phyloP scores from a whole-genome alignment of 1,140 invertebrate species.

The Nylanderia fulva region DNA sequence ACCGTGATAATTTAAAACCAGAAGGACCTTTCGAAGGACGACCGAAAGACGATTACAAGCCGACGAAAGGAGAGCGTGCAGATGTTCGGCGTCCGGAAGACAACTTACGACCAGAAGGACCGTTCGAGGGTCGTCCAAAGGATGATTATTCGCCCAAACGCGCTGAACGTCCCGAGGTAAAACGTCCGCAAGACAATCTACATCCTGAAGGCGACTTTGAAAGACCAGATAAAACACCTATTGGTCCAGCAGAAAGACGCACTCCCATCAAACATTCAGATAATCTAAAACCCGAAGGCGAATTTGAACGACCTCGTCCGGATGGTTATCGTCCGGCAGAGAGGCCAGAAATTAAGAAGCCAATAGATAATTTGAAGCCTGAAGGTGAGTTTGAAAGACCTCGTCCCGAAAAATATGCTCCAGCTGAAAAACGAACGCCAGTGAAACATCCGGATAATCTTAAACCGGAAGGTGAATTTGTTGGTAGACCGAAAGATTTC shows the following conservation, averaged over 20 bases:
- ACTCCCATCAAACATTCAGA: slow-evolving; percentile 88
- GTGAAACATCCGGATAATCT: slow-evolving; percentile 81
- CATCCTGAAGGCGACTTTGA: slow-evolving; percentile 90
- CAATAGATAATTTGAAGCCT: too few species aligned
- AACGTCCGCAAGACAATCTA: slow-evolving; percentile 88
- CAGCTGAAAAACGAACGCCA: slow-evolving; percentile 81
- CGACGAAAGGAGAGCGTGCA: slow-evolving; percentile 79
- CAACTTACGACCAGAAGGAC: slow-evolving; percentile 88
- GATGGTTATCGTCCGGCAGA: too few species aligned
- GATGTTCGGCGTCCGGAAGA: slow-evolving; percentile 81
- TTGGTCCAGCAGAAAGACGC: slow-evolving; percentile 87
- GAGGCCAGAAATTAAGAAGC: too few species aligned
- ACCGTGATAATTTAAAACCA: slow-evolving; percentile 87
- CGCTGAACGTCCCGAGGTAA: slow-evolving; percentile 80
- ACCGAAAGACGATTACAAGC: slow-evolving; percentile 85
- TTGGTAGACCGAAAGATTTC: too few species aligned
- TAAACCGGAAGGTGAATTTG: too few species aligned
- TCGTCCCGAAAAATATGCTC: slow-evolving; percentile 79
- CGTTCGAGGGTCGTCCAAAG: slow-evolving; percentile 85
- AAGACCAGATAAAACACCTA: slow-evolving; percentile 72
- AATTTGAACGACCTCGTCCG: slow-evolving; percentile 85
- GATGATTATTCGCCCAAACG: slow-evolving; percentile 66
- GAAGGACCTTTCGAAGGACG: slow-evolving; percentile 90
- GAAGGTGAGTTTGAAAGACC: slow-evolving; percentile 87
- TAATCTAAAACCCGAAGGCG: slow-evolving; percentile 90